Evolutionary conservation across 2,888 invertebrate species (phyloP).

Genomic region (Lissocephala sabroskyi): DNA sequence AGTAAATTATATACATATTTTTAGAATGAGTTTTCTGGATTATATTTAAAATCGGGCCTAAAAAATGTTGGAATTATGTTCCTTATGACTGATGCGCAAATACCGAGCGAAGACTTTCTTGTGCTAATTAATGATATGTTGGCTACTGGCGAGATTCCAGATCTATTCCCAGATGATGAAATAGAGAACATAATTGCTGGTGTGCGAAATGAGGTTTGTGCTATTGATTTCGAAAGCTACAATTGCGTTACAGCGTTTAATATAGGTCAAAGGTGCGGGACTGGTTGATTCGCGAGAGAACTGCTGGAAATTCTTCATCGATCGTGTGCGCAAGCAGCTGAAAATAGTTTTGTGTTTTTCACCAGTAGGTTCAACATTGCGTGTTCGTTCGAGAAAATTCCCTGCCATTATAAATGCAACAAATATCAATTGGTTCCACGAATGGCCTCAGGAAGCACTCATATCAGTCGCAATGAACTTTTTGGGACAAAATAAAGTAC

Average conservation of each 20-base stretch:
- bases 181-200: slow-evolving; percentile 94
- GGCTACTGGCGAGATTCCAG: slow-evolving; percentile 96
- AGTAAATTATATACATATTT: slow-evolving; percentile 16
- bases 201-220: slow-evolving; percentile 78
- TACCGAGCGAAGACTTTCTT: slow-evolving; percentile 94
- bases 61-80: slow-evolving; percentile 97
- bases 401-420: slow-evolving; percentile 97
- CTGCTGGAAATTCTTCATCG: slow-evolving; percentile 98
- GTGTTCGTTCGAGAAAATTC: slow-evolving; percentile 94
- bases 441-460: slow-evolving; percentile 98
- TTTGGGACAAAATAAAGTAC: slow-evolving; percentile 78
- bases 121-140: slow-evolving; percentile 96
- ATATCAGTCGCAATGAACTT: slow-evolving; percentile 94
- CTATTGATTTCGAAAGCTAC: no score
- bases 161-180: slow-evolving; percentile 96
- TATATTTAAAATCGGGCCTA: slow-evolving; percentile 92
- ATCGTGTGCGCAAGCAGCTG: slow-evolving; percentile 89
- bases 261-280: slow-evolving; percentile 79
- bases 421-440: slow-evolving; percentile 98
- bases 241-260: no score
- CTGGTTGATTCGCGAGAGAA: slow-evolving; percentile 93
- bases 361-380: slow-evolving; percentile 93
- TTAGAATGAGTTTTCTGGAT: slow-evolving; percentile 84
- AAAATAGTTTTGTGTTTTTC: slow-evolving; percentile 98
- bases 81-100: slow-evolving; percentile 97